Evolutionary conservation across 2,113 vertebrate species (phyloP), one percentile per base, ranked within the genome.

Genomic region (Salvelinus alpinus): DNA sequence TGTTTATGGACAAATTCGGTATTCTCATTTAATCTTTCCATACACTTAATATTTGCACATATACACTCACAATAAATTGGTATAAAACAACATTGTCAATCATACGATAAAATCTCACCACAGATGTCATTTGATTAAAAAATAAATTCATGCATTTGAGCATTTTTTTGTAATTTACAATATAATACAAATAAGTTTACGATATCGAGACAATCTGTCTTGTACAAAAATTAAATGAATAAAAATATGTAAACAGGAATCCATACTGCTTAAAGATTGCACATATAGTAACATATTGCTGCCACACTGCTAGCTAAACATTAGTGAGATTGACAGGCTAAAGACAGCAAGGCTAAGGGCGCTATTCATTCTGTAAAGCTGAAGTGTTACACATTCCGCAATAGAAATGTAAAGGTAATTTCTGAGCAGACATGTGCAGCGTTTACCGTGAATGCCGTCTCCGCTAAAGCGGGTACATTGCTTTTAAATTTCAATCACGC

Each of bases 61-160:
- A 64, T 38, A 73, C 38, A 72, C 57, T 34, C 9, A 84, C 79
- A 81, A 68, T 77, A 60, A 81, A 62, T 73, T 44, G 1, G 77
- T 82, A 85, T 76, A 84, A 85, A 86, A 82, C 78, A 86, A 82
- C 78, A 79, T 80, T 74, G 71, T 80, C 80, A 71, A 48, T 80
- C 80, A 74, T 78, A 65, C 79, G 67, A 76, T 85, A 74, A 38
- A 9, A 76, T 71, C 80, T 71, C 80, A 71, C n/a, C 71, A 75
- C 62, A 82, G 54, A 74, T 38, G 27, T 80, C 51, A 70, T 84
- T 79, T 76, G 59, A 78, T 81, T 89, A 73, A 93, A 95, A 94
- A 95, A 94, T 91, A 94, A 95, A 92, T 80, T 80, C 93, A 94
- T 95, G 95, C 94, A 93, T 85, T 86, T 70, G 86, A n/a, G 84